These are phyloP conservation scores for Psittacara wagleri DNA, from an alignment of 2,113 vertebrate genomes.

Conservation along the genomic window DNA sequence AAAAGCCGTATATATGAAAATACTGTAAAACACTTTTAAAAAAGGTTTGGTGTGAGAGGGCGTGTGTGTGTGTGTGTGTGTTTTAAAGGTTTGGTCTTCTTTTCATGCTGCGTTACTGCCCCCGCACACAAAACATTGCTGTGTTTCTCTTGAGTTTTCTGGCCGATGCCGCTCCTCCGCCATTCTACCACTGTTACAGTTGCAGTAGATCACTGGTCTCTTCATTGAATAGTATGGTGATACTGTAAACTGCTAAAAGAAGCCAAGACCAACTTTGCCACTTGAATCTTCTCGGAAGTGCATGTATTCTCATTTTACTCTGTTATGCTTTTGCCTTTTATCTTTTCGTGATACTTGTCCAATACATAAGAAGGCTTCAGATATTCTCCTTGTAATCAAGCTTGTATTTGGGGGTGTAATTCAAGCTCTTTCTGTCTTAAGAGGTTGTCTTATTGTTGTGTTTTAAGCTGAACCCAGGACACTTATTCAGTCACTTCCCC, in stretches of 20 bases:
- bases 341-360: background rate
- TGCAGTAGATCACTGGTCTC: rapidly evolving
- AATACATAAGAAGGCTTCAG: rapidly evolving
- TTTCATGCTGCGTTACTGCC: rapidly evolving
- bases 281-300: background rate
- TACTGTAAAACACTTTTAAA: background rate
- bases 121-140: background rate
- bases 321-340: rapidly evolving
- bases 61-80: rapidly evolving
- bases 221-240: rapidly evolving
- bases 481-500: background rate
- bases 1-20: rapidly evolving
- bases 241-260: rapidly evolving
- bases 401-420: background rate
- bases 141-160: background rate
- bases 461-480: too few relatives aligned
- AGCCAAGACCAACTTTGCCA: background rate
- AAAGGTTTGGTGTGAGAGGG: too few relatives aligned
- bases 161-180: rapidly evolving
- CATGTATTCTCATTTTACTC: background rate
- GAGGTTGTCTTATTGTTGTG: background rate
- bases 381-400: background rate
- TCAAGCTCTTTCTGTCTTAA: background rate
- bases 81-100: background rate
- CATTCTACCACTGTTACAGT: rapidly evolving